Conservation (phyloP, 2,797 vertebrate species). For the Spea hammondii region DNA sequence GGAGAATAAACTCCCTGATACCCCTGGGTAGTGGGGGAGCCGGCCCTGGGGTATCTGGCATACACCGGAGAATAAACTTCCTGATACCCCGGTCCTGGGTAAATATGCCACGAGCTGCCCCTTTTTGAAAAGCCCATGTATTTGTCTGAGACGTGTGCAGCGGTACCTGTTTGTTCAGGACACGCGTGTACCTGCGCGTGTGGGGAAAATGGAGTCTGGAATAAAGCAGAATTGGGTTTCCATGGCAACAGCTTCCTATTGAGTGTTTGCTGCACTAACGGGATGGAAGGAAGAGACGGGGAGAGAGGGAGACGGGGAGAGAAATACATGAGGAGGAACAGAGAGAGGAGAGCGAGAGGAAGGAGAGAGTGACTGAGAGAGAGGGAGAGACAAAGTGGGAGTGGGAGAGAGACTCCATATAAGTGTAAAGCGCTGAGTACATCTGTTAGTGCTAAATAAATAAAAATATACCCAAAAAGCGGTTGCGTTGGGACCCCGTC, state of each 20-base stretch:
- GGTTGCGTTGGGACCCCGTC: too few relatives aligned
- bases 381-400: background rate
- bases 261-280: constrained; percentile 18
- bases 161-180: constrained; percentile 1
- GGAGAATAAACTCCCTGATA: too few relatives aligned
- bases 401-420: background rate
- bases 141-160: background rate
- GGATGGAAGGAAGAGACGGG: constrained; percentile 20
- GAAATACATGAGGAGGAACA: background rate
- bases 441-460: too few relatives aligned
- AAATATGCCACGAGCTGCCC: constrained; percentile 30
- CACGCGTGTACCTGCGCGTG: background rate
- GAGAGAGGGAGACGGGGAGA: constrained; percentile 24
- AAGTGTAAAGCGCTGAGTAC: too few relatives aligned
- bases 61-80: constrained; percentile 11
- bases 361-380: background rate
- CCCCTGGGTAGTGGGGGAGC: background rate
- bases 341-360: background rate
- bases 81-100: constrained; percentile 26
- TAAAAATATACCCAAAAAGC: too few relatives aligned
- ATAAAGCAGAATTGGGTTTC: constrained; percentile 37
- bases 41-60: constrained; percentile 10
- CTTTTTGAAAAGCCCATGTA: constrained; percentile 15
- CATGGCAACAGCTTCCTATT: constrained; percentile 40
- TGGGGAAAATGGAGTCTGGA: constrained; percentile 28